These are phyloP conservation scores for Cyprinus carpio DNA, from an alignment of 2,113 vertebrate species.

Conservation along the genomic window DNA sequence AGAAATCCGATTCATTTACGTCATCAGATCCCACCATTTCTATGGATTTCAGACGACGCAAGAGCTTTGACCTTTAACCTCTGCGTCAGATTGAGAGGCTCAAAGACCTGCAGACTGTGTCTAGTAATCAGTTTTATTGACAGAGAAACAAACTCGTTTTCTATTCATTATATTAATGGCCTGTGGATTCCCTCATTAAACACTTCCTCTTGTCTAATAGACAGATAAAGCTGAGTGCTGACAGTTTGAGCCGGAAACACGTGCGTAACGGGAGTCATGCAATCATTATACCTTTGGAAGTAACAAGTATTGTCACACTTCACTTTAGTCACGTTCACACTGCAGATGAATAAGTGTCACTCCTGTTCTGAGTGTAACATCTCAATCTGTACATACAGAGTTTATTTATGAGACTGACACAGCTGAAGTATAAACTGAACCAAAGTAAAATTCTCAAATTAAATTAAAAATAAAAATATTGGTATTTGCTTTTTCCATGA, in stretches of 20 bases:
- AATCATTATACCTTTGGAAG: not conserved
- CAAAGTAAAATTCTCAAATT: too few species aligned
- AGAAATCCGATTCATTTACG: not conserved
- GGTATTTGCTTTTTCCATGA: too few species aligned
- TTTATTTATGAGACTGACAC: too few species aligned
- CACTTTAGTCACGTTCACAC: not conserved
- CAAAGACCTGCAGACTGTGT: not conserved
- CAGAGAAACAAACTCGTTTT: not conserved
- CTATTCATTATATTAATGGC: conserved; percentile 22
- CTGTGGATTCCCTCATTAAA: conserved; percentile 11
- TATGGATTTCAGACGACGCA: not conserved
- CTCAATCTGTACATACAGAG: too few species aligned
- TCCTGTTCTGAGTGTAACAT: too few species aligned
- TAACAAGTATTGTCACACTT: not conserved
- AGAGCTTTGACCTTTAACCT: not conserved
- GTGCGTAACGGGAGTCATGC: not conserved
- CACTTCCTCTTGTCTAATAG: not conserved
- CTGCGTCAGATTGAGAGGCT: not conserved
- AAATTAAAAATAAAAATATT: too few species aligned
- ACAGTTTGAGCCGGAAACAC: not conserved
- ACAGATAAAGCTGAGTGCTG: not conserved
- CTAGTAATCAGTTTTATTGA: conserved; percentile 2
- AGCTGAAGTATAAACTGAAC: too few species aligned
- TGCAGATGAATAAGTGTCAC: not conserved
- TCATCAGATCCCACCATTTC: not conserved